Percentiles rank a stretch among this genome's conserved stretches.
Conservation (phyloP, 2,888 invertebrate species). For the Acheta domesticus region DNA sequence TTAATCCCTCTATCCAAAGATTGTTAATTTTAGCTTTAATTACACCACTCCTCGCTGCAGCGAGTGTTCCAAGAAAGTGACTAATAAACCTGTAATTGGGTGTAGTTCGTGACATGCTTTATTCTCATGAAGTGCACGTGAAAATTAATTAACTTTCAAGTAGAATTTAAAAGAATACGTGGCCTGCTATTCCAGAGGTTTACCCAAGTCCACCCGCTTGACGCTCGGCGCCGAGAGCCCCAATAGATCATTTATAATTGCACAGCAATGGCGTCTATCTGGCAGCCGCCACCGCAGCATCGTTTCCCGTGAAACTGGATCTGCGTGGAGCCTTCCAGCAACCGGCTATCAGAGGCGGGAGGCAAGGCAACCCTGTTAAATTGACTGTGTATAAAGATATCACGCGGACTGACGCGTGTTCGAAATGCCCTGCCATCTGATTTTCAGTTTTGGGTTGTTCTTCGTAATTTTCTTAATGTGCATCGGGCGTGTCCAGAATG, state of each 20-base stretch:
- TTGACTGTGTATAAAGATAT: not conserved
- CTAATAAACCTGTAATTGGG: not conserved
- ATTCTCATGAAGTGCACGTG: not conserved
- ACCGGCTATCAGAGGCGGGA: not conserved
- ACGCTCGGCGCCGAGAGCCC: not conserved
- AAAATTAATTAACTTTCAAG: not conserved
- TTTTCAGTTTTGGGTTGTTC: not conserved
- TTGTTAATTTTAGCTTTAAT: not conserved
- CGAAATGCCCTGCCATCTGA: not conserved
- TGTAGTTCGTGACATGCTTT: not conserved
- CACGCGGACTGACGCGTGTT: not conserved
- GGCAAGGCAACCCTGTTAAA: not conserved
- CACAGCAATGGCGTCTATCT: not conserved
- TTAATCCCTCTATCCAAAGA: not conserved
- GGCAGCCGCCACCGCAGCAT: not conserved
- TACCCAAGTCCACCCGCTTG: not conserved
- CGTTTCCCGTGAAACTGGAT: constrained; percentile 9
- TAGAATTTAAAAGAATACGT: not conserved
- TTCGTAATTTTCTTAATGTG: not conserved
- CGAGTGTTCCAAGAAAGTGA: not conserved
- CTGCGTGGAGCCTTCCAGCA: not conserved
- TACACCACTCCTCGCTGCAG: not conserved
- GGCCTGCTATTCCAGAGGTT: not conserved
- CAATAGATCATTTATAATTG: constrained; percentile 2
- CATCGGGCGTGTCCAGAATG: not conserved